Base-by-base conservation (phyloP, 1,140 invertebrate genomes). In the Galendromus occidentalis region DNA sequence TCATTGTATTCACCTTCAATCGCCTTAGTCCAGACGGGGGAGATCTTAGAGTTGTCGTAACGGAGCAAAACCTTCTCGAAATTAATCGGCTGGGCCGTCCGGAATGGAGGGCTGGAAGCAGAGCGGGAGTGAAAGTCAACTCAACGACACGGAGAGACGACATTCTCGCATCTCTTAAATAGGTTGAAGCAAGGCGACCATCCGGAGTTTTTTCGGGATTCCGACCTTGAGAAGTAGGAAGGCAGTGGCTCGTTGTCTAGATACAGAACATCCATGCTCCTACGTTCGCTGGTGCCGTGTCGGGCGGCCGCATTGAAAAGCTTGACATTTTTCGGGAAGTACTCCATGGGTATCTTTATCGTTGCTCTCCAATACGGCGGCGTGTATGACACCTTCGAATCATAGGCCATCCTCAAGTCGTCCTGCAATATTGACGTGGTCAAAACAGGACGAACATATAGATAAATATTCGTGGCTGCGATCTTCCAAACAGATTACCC, bases 311-410 rank as follows among this genome's bases (percentile, higher is more conserved):
- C 51, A 25, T 59, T 59, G 33, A 59, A 59, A 5, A 29, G 17
- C 9, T 59, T 59, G 0, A 59, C 51, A 25, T 59, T 59, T 33
- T 22, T 59, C 33, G 51, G 51, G 33, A 59, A 59, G 22, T 59
- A 59, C 20, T 59, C 51, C 1, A 59, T 17, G 4, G 51, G 51
- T 14, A 59, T 59, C 9, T 59, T 59, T 4, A 59, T 25, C 33
- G 51, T 59, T 17, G 51, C 51, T 33, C 25, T 59, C 51, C 51
- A 59, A 59, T 59, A 59, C 12, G 51, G 51, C 2, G 51, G 51
- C 5, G 22, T 20, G 51, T 59, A 59, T 14, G 51, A 59, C 12
- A 59, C 51, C 22, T 59, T 59, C 14, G 51, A 59, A 22, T 59
- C 51, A 25, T 59, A 59, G 25, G 51, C 51, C 51, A 59, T 59